A percentile compares a stretch with the other conserved stretches of the same genome.
phyloP scores from a whole-genome alignment of 2,797 vertebrate genomes.

The Pogonophryne albipinna region DNA sequence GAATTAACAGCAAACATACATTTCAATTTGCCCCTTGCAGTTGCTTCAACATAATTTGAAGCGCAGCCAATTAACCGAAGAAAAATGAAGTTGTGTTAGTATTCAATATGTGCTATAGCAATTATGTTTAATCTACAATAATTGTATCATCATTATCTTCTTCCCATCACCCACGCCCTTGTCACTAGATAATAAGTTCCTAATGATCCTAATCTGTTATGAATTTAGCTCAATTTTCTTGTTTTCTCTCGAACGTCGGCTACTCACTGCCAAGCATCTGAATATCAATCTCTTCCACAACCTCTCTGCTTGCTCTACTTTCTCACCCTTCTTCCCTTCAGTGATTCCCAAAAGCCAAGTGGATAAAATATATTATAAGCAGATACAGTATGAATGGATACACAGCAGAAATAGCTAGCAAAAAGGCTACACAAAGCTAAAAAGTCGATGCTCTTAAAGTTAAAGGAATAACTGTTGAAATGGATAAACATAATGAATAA shows the following conservation, averaged over 20 bases:
- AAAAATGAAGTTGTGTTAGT: slow-evolving; percentile 47
- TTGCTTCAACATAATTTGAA: slow-evolving; percentile 9
- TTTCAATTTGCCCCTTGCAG: slow-evolving; percentile 29
- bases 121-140: slow-evolving; percentile 52
- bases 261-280: slow-evolving; percentile 7
- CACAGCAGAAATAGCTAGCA: neutral
- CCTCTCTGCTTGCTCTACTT: neutral
- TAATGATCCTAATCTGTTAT: slow-evolving; percentile 55
- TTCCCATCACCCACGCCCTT: slow-evolving; percentile 28
- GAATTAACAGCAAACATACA: slow-evolving; percentile 16
- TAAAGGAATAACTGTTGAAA: neutral
- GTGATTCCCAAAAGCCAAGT: slow-evolving; percentile 8
- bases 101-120: slow-evolving; percentile 52
- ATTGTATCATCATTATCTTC: slow-evolving; percentile 54
- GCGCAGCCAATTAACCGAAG: slow-evolving; percentile 32
- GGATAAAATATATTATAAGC: neutral
- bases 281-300: slow-evolving; percentile 2
- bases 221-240: slow-evolving; percentile 4
- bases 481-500: too few relatives aligned
- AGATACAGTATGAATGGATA: neutral
- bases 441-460: neutral
- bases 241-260: neutral
- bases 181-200: slow-evolving; percentile 46
- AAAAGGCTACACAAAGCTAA: neutral
- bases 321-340: slow-evolving; percentile 4